Conservation (phyloP, 2,888 invertebrate genomes). For the Doris montereyensis region DNA sequence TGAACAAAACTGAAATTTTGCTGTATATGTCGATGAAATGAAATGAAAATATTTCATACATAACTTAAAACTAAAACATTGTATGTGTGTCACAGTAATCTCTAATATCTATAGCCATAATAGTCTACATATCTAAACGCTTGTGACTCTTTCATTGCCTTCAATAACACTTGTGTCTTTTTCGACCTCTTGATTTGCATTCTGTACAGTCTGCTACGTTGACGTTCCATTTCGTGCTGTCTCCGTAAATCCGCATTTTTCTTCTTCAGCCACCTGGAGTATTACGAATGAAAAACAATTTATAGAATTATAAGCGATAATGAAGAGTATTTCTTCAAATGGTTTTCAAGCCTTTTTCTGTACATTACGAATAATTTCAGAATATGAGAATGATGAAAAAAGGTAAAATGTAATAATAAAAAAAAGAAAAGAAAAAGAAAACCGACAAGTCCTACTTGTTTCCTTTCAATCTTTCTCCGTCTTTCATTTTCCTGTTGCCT, state of each 20-base stretch:
- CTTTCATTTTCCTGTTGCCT: too few relatives aligned
- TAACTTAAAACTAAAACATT: background rate
- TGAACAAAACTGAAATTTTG: too few relatives aligned
- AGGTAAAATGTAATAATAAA: background rate
- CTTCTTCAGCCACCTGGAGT: constrained; percentile 63
- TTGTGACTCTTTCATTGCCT: constrained; percentile 61
- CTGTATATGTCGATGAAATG: too few relatives aligned
- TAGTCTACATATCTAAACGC: constrained; percentile 67
- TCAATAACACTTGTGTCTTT: constrained; percentile 57
- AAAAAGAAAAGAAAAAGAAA: too few relatives aligned
- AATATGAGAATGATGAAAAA: background rate
- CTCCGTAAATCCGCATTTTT: constrained; percentile 57
- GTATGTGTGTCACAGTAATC: background rate
- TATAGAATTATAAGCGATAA: background rate
- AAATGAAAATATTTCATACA: too few relatives aligned
- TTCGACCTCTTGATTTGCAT: constrained; percentile 56
- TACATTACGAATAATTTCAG: background rate
- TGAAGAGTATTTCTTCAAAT: too few relatives aligned
- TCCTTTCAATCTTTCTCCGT: too few relatives aligned
- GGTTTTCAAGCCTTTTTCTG: too few relatives aligned
- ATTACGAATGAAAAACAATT: too few relatives aligned
- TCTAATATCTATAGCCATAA: constrained; percentile 61
- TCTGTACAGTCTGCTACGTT: constrained; percentile 54
- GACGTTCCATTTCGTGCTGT: constrained; percentile 50
- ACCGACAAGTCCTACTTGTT: too few relatives aligned